A percentile compares a stretch with the other conserved stretches of the same genome.
Evolutionary conservation across 2,888 invertebrate species (phyloP).

Genomic region (Stegana nigrithorax): DNA sequence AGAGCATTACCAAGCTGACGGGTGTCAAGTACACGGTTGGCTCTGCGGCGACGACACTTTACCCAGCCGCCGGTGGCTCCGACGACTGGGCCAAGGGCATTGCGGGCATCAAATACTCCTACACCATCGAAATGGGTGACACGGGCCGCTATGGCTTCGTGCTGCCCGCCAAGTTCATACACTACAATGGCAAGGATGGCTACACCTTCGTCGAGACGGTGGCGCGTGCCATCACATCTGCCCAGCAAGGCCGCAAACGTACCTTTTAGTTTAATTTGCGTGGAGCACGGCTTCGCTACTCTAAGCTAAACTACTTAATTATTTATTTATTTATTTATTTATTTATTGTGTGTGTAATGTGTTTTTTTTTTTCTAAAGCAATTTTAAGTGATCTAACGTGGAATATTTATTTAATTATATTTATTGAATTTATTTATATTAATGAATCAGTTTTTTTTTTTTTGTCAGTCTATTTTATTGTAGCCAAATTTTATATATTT

Average conservation of each 20-base stretch:
- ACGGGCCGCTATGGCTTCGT: slow-evolving; percentile 87
- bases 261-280: slow-evolving; percentile 35
- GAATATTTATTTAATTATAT: slow-evolving; percentile 53
- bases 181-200: slow-evolving; percentile 80
- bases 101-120: slow-evolving; percentile 85
- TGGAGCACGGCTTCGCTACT: not conserved
- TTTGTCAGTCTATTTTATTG: not conserved
- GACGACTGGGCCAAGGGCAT: slow-evolving; percentile 93
- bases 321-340: slow-evolving; percentile 35
- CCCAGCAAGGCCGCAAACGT: slow-evolving; percentile 33
- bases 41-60: slow-evolving; percentile 81
- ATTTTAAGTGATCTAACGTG: slow-evolving; percentile 9
- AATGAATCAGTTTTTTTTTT: not conserved
- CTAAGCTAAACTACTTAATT: slow-evolving; percentile 24
- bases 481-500: slow-evolving; percentile 39
- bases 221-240: slow-evolving; percentile 69
- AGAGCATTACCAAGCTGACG: slow-evolving; percentile 61
- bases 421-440: slow-evolving; percentile 45
- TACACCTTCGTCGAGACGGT: slow-evolving; percentile 78
- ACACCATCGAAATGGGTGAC: slow-evolving; percentile 90
- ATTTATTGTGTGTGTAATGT: slow-evolving; percentile 44
- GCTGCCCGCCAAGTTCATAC: slow-evolving; percentile 83
- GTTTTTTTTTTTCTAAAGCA: slow-evolving; percentile 11
- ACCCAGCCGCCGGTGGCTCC: slow-evolving; percentile 84
- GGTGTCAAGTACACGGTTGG: slow-evolving; percentile 79